Conservation (phyloP, 2,797 vertebrate species). For the Ciconia nigra region DNA sequence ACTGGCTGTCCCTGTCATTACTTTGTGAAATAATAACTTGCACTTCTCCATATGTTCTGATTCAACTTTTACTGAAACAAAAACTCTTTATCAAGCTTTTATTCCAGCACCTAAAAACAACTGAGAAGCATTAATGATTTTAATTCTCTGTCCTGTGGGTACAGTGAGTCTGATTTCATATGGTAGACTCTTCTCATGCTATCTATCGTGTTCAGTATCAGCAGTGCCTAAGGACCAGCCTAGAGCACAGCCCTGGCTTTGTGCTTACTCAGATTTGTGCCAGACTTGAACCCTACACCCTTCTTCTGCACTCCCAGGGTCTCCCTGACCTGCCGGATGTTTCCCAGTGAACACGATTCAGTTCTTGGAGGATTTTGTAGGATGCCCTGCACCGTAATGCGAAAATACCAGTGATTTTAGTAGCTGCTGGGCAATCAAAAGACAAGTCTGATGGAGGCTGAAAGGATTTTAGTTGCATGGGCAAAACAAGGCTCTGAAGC, state of each 20-base stretch:
- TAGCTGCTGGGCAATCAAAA: not conserved
- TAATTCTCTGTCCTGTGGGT: not conserved
- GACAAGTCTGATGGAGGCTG: not conserved
- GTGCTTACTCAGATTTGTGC: not conserved
- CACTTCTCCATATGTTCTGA: not conserved
- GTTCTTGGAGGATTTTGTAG: not conserved
- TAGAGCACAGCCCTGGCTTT: not conserved
- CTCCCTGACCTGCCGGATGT: not conserved
- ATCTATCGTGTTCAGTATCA: fast-evolving
- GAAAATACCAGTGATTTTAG: not conserved
- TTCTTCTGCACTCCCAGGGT: not conserved
- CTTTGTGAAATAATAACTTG: not conserved
- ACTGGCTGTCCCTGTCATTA: not conserved
- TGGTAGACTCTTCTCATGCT: not conserved
- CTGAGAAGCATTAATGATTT: not conserved
- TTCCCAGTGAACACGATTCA: not conserved
- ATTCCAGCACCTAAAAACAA: not conserved
- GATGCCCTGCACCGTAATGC: not conserved
- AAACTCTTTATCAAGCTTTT: not conserved
- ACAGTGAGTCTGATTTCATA: not conserved
- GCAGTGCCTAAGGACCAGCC: not conserved
- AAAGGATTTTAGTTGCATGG: not conserved
- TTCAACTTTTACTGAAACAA: not conserved
- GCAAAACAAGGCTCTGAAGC: not conserved
- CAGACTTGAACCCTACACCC: not conserved